These are phyloP conservation scores for Ophion slaviceki DNA, from an alignment of 2,888 invertebrate genomes.

Conservation along the genomic window DNA sequence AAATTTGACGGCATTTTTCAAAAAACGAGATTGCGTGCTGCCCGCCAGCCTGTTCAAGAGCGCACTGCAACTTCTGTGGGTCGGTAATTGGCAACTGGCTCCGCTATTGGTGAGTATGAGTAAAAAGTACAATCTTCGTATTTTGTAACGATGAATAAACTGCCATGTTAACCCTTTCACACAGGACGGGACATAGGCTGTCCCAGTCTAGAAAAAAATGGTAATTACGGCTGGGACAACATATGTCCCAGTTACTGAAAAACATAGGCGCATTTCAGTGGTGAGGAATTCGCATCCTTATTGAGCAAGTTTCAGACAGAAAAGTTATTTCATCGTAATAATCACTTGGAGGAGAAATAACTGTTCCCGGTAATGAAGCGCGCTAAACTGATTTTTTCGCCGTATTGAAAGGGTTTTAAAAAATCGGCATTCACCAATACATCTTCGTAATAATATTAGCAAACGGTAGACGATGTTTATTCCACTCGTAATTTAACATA, in stretches of 20 bases:
- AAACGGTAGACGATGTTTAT: not conserved
- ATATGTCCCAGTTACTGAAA: too few species aligned
- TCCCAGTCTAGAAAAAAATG: too few species aligned
- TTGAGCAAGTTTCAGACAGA: too few species aligned
- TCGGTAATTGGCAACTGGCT: constrained; percentile 86
- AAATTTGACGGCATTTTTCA: constrained; percentile 86
- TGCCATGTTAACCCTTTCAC: not conserved
- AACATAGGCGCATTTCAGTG: too few species aligned
- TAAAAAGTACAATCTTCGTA: not conserved
- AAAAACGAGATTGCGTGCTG: constrained; percentile 87
- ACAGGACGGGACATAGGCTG: too few species aligned
- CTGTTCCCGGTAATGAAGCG: too few species aligned
- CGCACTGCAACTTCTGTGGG: constrained; percentile 88
- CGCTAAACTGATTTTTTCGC: too few species aligned
- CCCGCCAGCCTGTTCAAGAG: constrained; percentile 88
- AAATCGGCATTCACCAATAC: not conserved
- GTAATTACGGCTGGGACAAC: too few species aligned
- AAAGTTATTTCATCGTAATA: too few species aligned
- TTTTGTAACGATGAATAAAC: constrained; percentile 2
- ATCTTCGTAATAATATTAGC: too few species aligned
- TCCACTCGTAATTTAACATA: not conserved
- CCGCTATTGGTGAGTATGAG: constrained; percentile 83
- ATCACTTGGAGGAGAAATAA: too few species aligned
- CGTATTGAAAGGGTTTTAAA: not conserved
- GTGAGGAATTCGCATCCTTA: too few species aligned